phyloP scores from a whole-genome alignment of 2,888 invertebrate genomes.

The Lucinisca nassula region DNA sequence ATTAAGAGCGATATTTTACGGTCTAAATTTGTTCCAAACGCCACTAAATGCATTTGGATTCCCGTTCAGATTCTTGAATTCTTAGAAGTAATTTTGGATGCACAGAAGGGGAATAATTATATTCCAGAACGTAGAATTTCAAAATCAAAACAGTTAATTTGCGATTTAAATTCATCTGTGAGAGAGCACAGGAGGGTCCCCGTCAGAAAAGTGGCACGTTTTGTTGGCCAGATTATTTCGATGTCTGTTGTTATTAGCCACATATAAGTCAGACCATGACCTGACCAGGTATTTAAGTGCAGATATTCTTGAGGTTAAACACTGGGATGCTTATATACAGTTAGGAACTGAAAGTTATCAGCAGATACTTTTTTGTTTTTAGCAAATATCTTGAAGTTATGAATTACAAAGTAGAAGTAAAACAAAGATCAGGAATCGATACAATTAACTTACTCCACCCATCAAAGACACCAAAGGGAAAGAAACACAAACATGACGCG shows the following conservation, averaged over 20 bases:
- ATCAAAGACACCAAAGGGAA: too few species aligned
- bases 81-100: constrained; percentile 32
- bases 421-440: too few species aligned
- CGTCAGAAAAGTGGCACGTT: constrained; percentile 41
- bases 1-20: constrained; percentile 32
- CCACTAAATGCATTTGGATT: constrained; percentile 39
- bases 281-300: constrained; percentile 12
- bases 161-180: neutral
- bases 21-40: constrained; percentile 55
- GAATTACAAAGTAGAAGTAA: too few species aligned
- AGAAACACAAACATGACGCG: too few species aligned
- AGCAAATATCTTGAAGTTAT: too few species aligned
- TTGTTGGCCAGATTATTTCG: constrained; percentile 55
- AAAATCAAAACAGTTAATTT: constrained; percentile 14
- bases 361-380: constrained; percentile 41
- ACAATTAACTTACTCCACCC: too few species aligned
- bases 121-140: constrained; percentile 26
- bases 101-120: constrained; percentile 6
- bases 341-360: neutral
- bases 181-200: constrained; percentile 32
- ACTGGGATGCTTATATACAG: neutral
- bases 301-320: too few species aligned
- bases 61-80: constrained; percentile 38
- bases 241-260: constrained; percentile 52
- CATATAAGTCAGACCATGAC: constrained; percentile 51